Base-by-base conservation (phyloP, 2,888 invertebrate genomes). In the Patella ulyssiponensis region DNA sequence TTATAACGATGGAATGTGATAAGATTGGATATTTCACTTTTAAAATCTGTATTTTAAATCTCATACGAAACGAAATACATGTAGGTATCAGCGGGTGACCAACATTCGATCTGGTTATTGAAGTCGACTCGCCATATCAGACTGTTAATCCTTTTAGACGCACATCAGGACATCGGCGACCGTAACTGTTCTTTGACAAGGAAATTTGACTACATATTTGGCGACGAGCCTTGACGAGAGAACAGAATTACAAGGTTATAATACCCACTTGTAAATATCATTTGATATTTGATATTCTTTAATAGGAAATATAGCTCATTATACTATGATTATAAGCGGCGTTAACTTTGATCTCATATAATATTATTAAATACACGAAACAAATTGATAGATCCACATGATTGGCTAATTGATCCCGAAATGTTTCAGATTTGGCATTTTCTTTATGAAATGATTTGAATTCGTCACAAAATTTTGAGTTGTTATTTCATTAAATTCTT, bases 301-400 rank as follows among this genome's bases (percentile, higher is more conserved):
- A 64, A 64, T 64, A 64, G 20, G 64, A 64, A 64, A 64, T 64
- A 64, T 64, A 20, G 23, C 23, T 64, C 64, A 64, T 64, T 64
- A 64, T 64, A 20, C 64, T 23, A 64, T 64, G 64, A 64, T 64
- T 64, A 64, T 7, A 64, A 23, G 64, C 64, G 23, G 20, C 23
- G 64, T 64, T 64, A 64, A 64, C 64, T 64, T 64, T 64, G 64
- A 64, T 64, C 64, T 64, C 20, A 64, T 20, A 23, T 64, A 64
- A 64, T 64, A 20, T 23, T 20, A 23, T 23, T 23, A 23, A 64
- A 23, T 64, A 23, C 20, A 20, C 64, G 64, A 20, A 20, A 20
- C 64, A 64, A 64, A 23, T 64, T 64, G 64, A 20, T 64, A 14
- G 64, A 23, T 23, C 64, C 20, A 23, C 23, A 23, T 64, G 20